Conservation (phyloP, 2,113 vertebrate species). For the Mionectes macconnelli region DNA sequence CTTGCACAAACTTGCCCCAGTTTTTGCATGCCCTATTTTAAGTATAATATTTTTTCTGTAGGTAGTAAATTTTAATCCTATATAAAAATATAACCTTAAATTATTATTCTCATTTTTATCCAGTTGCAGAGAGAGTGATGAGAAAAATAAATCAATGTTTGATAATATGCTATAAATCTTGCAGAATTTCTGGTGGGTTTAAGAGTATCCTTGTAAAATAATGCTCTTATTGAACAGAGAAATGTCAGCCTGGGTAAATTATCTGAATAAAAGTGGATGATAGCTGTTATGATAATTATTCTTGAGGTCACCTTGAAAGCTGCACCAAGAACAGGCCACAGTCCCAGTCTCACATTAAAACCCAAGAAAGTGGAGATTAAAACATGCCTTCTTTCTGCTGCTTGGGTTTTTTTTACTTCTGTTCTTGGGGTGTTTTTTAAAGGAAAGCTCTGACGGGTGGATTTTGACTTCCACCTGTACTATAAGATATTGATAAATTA, state of each 20-base stretch:
- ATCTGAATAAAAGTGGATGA: neutral
- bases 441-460: neutral
- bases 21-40: neutral
- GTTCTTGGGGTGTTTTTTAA: neutral
- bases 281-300: neutral
- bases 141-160: constrained; percentile 32
- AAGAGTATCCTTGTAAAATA: constrained; percentile 32
- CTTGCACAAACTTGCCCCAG: neutral
- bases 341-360: neutral
- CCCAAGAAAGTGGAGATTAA: neutral
- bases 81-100: neutral
- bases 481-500: neutral
- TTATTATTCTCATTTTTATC: neutral
- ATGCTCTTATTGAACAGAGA: neutral
- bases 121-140: neutral
- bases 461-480: neutral
- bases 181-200: neutral
- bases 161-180: constrained; percentile 19
- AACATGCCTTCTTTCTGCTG: neutral
- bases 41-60: neutral
- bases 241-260: constrained; percentile 40
- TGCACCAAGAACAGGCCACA: neutral
- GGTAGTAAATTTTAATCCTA: neutral
- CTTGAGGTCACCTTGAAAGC: constrained; percentile 27
- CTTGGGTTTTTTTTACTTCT: too few species aligned